Evolutionary conservation across 2,797 vertebrate species (phyloP).

Genomic region (Rhynchonycteris naso): DNA sequence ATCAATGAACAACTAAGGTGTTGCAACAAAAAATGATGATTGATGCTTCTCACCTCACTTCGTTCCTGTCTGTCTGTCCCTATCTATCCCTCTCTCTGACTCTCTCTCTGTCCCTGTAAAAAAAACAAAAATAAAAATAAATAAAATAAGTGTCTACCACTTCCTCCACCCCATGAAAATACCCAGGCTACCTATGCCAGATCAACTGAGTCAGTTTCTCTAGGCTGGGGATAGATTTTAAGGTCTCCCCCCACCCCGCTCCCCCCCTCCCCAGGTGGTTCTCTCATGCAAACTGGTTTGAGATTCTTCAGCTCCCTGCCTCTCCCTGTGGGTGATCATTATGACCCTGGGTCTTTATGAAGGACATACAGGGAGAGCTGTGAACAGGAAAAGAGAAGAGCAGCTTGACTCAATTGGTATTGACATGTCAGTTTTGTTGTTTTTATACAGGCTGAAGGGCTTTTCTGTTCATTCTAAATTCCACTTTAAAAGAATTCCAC

Average conservation of each 20-base stretch:
- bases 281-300: not conserved
- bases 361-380: not conserved
- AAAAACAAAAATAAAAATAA: too few relatives aligned
- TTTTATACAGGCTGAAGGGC: not conserved
- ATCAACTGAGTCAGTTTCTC: not conserved
- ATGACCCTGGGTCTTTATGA: not conserved
- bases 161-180: not conserved
- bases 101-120: too few relatives aligned
- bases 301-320: not conserved
- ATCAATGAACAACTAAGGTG: too few relatives aligned
- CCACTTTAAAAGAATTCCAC: not conserved
- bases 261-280: not conserved
- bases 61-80: too few relatives aligned
- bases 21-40: too few relatives aligned
- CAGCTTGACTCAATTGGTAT: not conserved
- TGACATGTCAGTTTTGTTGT: not conserved
- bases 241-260: too few relatives aligned
- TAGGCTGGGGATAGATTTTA: not conserved
- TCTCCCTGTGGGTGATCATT: not conserved
- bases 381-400: not conserved
- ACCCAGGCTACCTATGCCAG: not conserved
- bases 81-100: too few relatives aligned
- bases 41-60: too few relatives aligned
- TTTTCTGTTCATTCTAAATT: not conserved
- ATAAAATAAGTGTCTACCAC: not conserved